Percentiles rank a stretch among this genome's conserved stretches.
Conservation (phyloP, 2,888 invertebrate species). For the Agonopterix subpropinquella region DNA sequence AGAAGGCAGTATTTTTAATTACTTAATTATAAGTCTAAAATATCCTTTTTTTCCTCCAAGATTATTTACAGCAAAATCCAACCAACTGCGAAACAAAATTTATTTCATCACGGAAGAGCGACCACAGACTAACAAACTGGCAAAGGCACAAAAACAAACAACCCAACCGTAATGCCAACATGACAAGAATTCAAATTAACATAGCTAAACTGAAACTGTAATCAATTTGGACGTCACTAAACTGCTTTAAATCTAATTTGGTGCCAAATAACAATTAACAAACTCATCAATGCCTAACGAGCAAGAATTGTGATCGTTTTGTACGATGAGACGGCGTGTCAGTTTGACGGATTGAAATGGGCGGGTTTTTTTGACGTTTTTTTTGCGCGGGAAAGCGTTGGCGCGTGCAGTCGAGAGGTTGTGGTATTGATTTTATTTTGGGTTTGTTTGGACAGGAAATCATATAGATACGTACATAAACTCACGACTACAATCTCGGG, state of each 20-base stretch:
- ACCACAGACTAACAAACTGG: slow-evolving; percentile 6
- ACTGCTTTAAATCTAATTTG: slow-evolving; percentile 41
- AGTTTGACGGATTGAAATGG: slow-evolving; percentile 46
- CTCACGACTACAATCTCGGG: no score
- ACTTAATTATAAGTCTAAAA: no score
- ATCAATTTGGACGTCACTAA: slow-evolving; percentile 37
- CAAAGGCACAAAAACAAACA: slow-evolving; percentile 8
- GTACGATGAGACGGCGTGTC: slow-evolving; percentile 28
- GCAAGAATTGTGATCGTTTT: slow-evolving; percentile 5
- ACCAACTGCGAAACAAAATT: neutral
- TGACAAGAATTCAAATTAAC: slow-evolving; percentile 9
- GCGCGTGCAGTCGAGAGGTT: slow-evolving; percentile 13
- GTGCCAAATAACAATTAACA: slow-evolving; percentile 63
- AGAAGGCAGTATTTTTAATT: no score
- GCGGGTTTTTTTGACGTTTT: slow-evolving; percentile 43
- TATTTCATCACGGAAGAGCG: slow-evolving; percentile 6
- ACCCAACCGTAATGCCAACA: slow-evolving; percentile 1
- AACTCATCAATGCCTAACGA: slow-evolving; percentile 59
- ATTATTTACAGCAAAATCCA: no score
- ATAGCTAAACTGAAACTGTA: slow-evolving; percentile 8
- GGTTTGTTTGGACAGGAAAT: no score
- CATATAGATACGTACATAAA: no score
- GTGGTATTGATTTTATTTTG: no score
- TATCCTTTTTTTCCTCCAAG: no score
- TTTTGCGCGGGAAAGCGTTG: slow-evolving; percentile 36